A percentile compares a stretch with the other conserved stretches of the same genome.
phyloP scores from a whole-genome alignment of 1,140 invertebrate genomes.

The Brachionus koreanus region DNA sequence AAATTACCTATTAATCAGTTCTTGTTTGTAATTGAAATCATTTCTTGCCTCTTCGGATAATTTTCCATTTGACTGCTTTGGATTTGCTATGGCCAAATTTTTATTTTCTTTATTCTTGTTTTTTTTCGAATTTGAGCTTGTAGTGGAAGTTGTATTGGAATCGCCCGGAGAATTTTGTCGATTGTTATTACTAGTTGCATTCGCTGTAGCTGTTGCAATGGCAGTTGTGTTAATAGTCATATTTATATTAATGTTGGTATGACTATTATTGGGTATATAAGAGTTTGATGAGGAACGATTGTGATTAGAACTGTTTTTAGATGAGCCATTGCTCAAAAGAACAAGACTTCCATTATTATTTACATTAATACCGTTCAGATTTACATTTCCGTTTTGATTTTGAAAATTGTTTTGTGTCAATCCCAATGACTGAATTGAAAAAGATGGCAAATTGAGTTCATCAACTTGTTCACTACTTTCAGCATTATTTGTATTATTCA shows the following conservation, averaged over 20 bases:
- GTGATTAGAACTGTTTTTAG: not conserved
- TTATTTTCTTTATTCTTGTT: constrained; percentile 37
- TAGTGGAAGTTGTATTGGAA: not conserved
- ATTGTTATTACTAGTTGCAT: not conserved
- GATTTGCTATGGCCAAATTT: not conserved
- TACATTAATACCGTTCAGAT: constrained; percentile 33
- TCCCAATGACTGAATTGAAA: constrained; percentile 6
- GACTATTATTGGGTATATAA: constrained; percentile 20
- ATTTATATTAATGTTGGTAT: constrained; percentile 43
- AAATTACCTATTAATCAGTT: constrained; percentile 47
- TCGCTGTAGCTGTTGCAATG: constrained; percentile 25
- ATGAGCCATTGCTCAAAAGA: not conserved
- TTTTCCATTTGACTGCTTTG: not conserved
- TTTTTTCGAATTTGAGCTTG: constrained; percentile 8
- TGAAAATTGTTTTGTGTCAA: not conserved
- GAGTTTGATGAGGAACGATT: not conserved
- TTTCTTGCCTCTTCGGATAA: constrained; percentile 14
- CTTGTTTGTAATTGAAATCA: constrained; percentile 46
- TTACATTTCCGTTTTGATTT: not conserved
- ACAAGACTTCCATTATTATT: constrained; percentile 29
- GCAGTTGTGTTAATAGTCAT: constrained; percentile 44
- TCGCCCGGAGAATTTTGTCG: not conserved
- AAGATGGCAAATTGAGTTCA: not conserved
- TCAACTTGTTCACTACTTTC: not conserved
- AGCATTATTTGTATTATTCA: no score